phyloP scores from a whole-genome alignment of 2,113 vertebrate genomes.

The Garra rufa region DNA sequence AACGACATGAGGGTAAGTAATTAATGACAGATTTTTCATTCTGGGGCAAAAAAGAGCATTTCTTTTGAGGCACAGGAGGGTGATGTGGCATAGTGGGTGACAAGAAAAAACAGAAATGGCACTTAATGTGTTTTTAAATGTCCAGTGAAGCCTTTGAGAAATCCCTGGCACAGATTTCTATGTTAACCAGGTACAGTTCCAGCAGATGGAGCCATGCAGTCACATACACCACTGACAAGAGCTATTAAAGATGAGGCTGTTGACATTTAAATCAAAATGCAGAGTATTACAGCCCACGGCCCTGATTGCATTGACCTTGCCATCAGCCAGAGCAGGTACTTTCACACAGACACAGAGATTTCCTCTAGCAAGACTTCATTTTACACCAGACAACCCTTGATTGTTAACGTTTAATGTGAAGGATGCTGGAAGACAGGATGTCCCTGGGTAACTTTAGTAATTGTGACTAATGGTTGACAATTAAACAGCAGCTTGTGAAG shows the following conservation, averaged over 20 bases:
- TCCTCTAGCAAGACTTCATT: background rate
- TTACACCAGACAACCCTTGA: background rate
- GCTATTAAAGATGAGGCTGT: background rate
- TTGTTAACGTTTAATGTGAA: background rate
- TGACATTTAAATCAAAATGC: constrained; percentile 17
- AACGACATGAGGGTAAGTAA: no score
- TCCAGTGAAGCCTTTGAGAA: background rate
- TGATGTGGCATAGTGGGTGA: background rate
- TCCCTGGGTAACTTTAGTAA: background rate
- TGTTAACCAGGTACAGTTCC: background rate
- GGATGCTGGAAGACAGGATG: background rate
- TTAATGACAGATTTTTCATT: no score
- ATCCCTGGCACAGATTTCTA: background rate
- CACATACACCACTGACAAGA: constrained; percentile 2
- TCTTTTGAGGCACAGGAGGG: background rate
- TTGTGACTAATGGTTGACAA: background rate
- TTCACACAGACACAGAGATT: background rate
- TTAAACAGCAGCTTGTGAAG: constrained; percentile 19
- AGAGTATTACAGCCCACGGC: background rate
- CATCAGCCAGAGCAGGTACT: constrained; percentile 18
- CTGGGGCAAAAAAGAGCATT: background rate
- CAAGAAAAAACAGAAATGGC: background rate
- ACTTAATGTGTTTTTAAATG: background rate
- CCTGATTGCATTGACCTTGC: background rate
- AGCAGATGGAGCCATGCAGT: constrained; percentile 36